phyloP scores from a whole-genome alignment of 2,113 vertebrate species.

The Sapayoa aenigma region DNA sequence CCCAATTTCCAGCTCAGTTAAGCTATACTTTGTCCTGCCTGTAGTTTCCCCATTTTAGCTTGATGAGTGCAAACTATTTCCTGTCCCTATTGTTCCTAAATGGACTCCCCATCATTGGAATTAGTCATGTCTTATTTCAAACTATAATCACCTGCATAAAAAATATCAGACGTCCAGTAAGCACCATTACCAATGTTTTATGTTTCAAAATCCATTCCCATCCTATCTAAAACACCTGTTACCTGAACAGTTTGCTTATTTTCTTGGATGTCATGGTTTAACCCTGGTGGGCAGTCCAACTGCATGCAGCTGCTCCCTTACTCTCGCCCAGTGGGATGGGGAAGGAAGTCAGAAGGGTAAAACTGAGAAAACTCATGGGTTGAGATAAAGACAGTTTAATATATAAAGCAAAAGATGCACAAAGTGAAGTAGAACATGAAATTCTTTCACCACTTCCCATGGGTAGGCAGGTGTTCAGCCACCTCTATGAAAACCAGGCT shows the following conservation, averaged over 20 bases:
- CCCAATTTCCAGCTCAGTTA: not conserved
- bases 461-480: not conserved
- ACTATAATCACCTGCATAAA: not conserved
- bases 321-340: not conserved
- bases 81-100: not conserved
- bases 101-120: not conserved
- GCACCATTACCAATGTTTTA: not conserved
- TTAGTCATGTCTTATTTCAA: not conserved
- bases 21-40: not conserved
- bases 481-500: not conserved
- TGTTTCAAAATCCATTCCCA: not conserved
- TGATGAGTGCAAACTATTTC: not conserved
- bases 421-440: not conserved
- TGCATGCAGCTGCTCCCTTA: not conserved
- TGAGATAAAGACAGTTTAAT: not conserved
- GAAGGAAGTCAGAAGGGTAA: not conserved
- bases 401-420: not conserved
- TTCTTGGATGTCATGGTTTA: not conserved
- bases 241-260: not conserved
- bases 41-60: not conserved
- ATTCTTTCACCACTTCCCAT: fast-evolving
- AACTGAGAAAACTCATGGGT: fast-evolving
- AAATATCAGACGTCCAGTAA: not conserved
- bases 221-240: not conserved
- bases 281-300: not conserved